Percentiles rank a stretch among this genome's conserved stretches.
Evolutionary conservation across 2,113 vertebrate genomes (phyloP).

Genomic region (Porphyrio hochstetteri): DNA sequence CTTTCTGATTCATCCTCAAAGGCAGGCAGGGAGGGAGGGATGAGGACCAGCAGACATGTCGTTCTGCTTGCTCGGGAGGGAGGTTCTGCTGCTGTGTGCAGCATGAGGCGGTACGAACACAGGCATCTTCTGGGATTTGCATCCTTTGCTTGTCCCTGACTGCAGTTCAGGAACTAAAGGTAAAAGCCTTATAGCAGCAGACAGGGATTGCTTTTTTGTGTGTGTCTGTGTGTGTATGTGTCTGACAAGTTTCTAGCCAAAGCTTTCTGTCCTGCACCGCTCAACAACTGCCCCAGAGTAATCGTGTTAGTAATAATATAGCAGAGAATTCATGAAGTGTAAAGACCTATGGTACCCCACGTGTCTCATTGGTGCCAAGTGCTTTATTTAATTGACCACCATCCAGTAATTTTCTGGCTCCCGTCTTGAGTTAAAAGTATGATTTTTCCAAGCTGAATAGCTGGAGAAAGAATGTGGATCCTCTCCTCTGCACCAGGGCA

Average conservation of each 20-base stretch:
- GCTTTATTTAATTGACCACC: slow-evolving; percentile 34
- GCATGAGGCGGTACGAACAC: neutral
- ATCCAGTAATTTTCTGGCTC: slow-evolving; percentile 43
- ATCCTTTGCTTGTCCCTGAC: neutral
- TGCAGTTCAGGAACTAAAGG: neutral
- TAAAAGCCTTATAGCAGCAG: neutral
- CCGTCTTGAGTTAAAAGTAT: neutral
- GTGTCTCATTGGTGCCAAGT: neutral
- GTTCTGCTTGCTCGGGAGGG: neutral
- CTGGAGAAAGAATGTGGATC: neutral
- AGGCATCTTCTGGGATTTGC: neutral
- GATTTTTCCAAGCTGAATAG: slow-evolving; percentile 28
- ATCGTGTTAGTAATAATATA: slow-evolving; percentile 32
- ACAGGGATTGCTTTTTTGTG: neutral
- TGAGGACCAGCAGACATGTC: neutral
- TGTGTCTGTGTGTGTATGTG: neutral
- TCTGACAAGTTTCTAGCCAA: neutral
- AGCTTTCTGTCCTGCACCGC: neutral
- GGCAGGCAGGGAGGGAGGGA: neutral
- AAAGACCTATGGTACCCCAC: neutral
- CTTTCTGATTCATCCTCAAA: neutral
- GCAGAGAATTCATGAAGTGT: slow-evolving; percentile 28
- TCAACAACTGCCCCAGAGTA: neutral
- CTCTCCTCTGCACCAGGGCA: neutral
- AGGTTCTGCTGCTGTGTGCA: neutral